These are phyloP conservation scores for Poecilobothrus nobilitatus DNA, from an alignment of 2,888 invertebrate genomes.

Conservation along the genomic window DNA sequence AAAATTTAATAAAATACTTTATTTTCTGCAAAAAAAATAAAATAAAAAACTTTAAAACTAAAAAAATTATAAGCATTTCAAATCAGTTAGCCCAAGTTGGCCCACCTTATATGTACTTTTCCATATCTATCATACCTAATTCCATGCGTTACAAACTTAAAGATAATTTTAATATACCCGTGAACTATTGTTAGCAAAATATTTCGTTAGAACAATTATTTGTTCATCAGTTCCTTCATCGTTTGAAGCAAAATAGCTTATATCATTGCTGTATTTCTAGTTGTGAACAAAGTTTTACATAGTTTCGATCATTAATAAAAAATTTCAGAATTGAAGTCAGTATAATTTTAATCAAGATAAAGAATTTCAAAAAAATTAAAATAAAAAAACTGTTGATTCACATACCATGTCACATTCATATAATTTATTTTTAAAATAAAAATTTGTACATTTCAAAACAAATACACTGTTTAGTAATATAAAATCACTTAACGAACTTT, in stretches of 20 bases:
- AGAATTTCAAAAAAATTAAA: background rate
- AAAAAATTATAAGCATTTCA: no score
- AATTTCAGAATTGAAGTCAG: background rate
- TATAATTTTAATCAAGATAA: conserved; percentile 6
- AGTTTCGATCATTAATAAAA: background rate
- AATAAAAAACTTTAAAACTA: no score
- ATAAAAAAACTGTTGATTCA: background rate
- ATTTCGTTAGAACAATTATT: background rate
- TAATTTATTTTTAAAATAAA: background rate
- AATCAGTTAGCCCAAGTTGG: no score
- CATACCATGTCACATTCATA: background rate
- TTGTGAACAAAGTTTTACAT: conserved; percentile 8
- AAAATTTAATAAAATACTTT: no score
- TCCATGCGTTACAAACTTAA: no score
- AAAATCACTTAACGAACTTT: background rate
- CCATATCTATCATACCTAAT: no score
- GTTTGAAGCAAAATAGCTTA: conserved; percentile 7
- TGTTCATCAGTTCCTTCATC: conserved; percentile 1
- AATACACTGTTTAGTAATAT: background rate
- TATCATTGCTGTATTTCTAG: conserved; percentile 5
- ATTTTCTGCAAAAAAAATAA: no score
- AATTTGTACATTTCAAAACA: background rate
- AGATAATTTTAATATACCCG: no score
- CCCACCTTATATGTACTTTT: no score
- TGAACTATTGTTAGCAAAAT: no score